Evolutionary conservation across 2,113 vertebrate species (phyloP).

Genomic region (Xenopus borealis): DNA sequence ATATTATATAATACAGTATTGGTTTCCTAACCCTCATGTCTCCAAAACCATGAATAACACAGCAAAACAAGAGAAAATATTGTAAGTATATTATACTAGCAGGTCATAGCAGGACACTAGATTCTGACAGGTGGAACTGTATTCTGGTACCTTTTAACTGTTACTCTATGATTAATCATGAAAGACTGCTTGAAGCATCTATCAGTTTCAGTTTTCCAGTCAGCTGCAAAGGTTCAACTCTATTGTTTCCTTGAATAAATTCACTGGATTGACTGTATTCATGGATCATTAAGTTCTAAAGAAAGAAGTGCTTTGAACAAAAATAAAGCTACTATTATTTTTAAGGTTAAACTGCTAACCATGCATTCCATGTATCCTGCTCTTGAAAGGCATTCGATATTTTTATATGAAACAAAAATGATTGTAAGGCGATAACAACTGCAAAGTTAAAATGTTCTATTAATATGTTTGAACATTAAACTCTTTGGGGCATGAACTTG

Average conservation of each 20-base stretch:
- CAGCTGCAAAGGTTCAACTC: slow-evolving; percentile 38
- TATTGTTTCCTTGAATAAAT: slow-evolving; percentile 45
- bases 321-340: slow-evolving; percentile 1
- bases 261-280: slow-evolving; percentile 33
- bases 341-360: not conserved
- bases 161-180: slow-evolving; percentile 39
- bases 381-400: not conserved
- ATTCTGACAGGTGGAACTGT: not conserved
- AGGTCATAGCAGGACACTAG: not conserved
- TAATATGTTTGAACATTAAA: not conserved
- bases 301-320: slow-evolving; percentile 15
- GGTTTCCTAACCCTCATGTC: not conserved
- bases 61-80: not conserved
- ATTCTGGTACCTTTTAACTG: slow-evolving; percentile 20
- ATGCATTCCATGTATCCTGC: not conserved
- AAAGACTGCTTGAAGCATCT: slow-evolving; percentile 36
- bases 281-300: slow-evolving; percentile 34
- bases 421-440: not conserved
- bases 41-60: not conserved
- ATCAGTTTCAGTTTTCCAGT: slow-evolving; percentile 48
- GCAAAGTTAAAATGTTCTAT: not conserved
- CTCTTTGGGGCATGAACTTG: not conserved
- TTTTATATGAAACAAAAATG: not conserved
- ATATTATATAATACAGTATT: too few species aligned
- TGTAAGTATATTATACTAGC: not conserved